Evolutionary conservation across 2,113 vertebrate genomes (phyloP), one percentile per base, ranked within the genome.

Genomic region (Edolisoma coerulescens): DNA sequence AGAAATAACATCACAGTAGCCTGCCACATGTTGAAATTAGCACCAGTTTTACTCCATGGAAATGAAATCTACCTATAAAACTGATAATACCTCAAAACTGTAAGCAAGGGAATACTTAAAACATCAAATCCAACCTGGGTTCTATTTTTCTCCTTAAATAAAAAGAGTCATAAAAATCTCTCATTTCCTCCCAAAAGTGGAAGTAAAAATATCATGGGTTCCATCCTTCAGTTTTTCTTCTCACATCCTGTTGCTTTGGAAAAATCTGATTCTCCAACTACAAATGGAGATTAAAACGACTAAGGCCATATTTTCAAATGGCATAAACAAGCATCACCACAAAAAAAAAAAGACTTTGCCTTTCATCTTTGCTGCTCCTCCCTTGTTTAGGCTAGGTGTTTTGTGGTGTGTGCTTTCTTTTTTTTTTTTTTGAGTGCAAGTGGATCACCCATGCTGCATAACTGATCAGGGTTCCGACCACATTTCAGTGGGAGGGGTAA

Each of bases 111-210:
- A 94, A 93, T 92, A 92, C 68, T 95, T 83, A 32, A 16, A 93
- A 44, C 90, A 93, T 94, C 90, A 89, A 93, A 79, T 75, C 41
- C 92, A 96, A 97, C 85, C 86, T 89, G 93, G 76, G 80, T 56
- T 97, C 76, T 96, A 81, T 77, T 92, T 92, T 90, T 87, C 89
- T 94, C 90, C 60, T 97, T 96, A 95, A 96, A 94, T 84, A 96
- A 93, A 96, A 95, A 76, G 49, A 74, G 65, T 64, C 56, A 93
- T 95, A 94, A 90, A 97, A 95, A 82, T n/a, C 68, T 89, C 61
- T 92, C 9, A 64, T 93, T 96, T 95, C 86, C 80, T 95, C 86
- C 64, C 82, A 83, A 49, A 90, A 87, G 57, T 68, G 61, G 65
- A 42, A 89, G n/a, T 24, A 79, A 96, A 79, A 94, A 61, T 28